These are phyloP conservation scores for Diglossa cyanea DNA, from an alignment of 2,797 vertebrate genomes.

Conservation along the genomic window DNA sequence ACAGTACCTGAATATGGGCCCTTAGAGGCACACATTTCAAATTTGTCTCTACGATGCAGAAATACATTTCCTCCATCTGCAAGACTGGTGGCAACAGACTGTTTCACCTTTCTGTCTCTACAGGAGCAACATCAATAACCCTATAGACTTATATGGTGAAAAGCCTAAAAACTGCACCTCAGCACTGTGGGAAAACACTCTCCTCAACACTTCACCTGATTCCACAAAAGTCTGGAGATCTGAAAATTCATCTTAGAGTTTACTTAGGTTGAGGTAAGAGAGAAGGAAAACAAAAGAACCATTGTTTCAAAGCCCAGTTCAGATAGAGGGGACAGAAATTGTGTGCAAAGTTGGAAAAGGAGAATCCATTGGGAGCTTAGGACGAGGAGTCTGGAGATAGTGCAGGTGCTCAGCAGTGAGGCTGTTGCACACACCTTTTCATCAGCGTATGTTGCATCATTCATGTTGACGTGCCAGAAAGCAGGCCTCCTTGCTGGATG, in stretches of 20 bases:
- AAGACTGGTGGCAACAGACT: neutral
- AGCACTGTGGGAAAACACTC: neutral
- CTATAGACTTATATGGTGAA: fast-evolving
- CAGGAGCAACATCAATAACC: neutral
- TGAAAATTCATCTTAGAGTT: neutral
- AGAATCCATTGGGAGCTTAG: neutral
- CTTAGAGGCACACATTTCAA: neutral
- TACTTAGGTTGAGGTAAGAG: neutral
- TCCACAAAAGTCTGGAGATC: neutral
- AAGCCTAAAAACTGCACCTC: neutral
- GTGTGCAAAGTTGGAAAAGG: neutral
- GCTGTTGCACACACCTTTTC: neutral
- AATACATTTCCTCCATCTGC: neutral
- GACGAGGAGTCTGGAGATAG: fast-evolving
- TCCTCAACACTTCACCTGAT: neutral
- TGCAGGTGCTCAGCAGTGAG: neutral
- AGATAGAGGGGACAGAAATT: neutral
- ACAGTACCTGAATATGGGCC: neutral
- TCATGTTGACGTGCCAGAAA: neutral
- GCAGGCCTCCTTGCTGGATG: neutral
- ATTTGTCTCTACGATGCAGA: neutral
- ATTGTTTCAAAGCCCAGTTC: neutral
- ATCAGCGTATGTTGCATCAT: neutral
- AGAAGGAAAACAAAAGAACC: neutral
- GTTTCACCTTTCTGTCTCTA: neutral